Conservation (phyloP, 2,113 vertebrate species). For the Camelus bactrianus region DNA sequence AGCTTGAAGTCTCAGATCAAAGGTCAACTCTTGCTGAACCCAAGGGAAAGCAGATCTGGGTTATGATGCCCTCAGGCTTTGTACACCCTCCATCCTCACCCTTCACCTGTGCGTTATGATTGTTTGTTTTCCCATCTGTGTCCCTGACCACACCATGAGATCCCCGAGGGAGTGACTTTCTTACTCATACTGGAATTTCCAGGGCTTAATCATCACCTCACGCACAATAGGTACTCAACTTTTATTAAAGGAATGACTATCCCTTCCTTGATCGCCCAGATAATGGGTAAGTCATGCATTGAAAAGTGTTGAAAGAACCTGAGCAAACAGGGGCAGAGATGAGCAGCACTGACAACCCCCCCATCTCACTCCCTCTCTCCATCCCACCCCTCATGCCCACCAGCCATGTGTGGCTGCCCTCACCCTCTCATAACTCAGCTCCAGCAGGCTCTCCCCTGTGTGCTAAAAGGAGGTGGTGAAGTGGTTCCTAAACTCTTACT, state of each 20-base stretch:
- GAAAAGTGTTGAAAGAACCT: not conserved
- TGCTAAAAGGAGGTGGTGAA: not conserved
- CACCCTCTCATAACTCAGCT: not conserved
- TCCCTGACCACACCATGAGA: not conserved
- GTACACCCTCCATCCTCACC: not conserved
- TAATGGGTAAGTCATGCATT: not conserved
- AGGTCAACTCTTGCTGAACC: not conserved
- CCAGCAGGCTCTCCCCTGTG: not conserved
- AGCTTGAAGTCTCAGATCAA: not conserved
- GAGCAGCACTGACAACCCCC: not conserved
- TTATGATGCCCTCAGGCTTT: not conserved
- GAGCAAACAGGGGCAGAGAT: not conserved
- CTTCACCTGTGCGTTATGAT: not conserved
- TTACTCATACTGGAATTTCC: not conserved
- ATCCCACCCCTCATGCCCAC: not conserved
- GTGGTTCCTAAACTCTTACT: not conserved
- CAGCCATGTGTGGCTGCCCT: rapidly evolving
- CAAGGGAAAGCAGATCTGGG: not conserved
- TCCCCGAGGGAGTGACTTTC: not conserved
- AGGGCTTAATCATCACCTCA: not conserved
- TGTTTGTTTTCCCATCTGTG: not conserved
- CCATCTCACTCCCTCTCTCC: rapidly evolving
- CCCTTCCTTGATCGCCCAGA: not conserved
- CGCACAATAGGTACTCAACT: not conserved
- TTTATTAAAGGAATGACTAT: not conserved